Conservation (phyloP, 2,888 invertebrate genomes). For the Ormyrus nitidulus region DNA sequence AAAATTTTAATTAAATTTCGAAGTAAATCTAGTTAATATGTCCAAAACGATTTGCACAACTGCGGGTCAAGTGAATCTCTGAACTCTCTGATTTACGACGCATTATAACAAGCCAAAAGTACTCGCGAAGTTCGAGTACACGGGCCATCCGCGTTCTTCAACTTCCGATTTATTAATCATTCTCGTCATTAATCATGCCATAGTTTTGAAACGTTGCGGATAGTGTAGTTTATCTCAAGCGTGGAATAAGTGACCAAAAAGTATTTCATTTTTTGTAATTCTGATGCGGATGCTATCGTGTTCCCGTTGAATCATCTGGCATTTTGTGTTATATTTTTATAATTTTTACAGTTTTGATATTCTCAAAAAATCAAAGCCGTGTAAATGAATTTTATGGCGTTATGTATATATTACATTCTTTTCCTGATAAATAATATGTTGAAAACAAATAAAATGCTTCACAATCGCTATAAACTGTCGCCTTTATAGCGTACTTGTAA, state of each 20-base stretch:
- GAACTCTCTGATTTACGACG: conserved; percentile 1
- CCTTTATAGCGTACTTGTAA: neutral
- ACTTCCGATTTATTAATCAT: conserved; percentile 32
- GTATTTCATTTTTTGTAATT: neutral
- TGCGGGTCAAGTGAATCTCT: neutral
- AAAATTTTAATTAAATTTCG: too few relatives aligned
- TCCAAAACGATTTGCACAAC: neutral
- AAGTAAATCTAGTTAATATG: too few relatives aligned
- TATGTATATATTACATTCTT: too few relatives aligned
- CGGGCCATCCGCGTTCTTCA: conserved; percentile 8
- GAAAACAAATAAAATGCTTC: too few relatives aligned
- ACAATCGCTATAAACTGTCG: too few relatives aligned
- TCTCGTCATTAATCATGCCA: conserved; percentile 15
- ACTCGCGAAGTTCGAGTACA: neutral
- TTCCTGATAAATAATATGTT: too few relatives aligned
- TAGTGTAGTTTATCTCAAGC: neutral
- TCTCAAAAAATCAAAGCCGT: too few relatives aligned
- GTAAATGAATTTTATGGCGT: too few relatives aligned
- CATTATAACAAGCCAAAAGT: neutral
- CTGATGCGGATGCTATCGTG: neutral
- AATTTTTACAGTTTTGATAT: too few relatives aligned
- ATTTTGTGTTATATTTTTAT: too few relatives aligned
- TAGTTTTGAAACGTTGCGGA: neutral
- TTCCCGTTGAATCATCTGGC: too few relatives aligned
- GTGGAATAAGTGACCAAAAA: neutral